Evolutionary conservation across 2,888 invertebrate species (phyloP).

Genomic region (Rhagium mordax): DNA sequence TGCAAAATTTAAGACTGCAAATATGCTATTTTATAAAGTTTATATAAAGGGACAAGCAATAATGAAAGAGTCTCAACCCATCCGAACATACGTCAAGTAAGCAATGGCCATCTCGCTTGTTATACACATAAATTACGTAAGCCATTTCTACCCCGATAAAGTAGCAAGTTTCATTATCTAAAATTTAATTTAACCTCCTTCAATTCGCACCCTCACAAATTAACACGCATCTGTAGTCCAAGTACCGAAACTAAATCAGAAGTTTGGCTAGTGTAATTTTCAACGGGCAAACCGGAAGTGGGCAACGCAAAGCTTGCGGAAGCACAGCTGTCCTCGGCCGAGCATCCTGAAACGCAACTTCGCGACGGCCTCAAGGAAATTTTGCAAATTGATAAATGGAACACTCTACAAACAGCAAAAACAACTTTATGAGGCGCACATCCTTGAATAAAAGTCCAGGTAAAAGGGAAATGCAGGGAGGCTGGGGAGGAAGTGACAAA

Average conservation of each 20-base stretch:
- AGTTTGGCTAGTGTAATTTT: conserved; percentile 23
- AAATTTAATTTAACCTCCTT: background rate
- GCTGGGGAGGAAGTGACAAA: conserved; percentile 54
- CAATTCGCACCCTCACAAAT: conserved; percentile 25
- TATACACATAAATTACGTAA: background rate
- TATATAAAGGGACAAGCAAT: too few species aligned
- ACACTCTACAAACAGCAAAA: conserved; percentile 10
- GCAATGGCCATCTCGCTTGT: background rate
- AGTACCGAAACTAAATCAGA: conserved; percentile 27
- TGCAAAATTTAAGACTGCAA: too few species aligned
- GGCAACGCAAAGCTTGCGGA: conserved; percentile 24
- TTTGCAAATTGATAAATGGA: conserved; percentile 34
- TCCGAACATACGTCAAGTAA: too few species aligned
- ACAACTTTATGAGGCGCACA: conserved; percentile 1
- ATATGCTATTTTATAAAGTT: too few species aligned
- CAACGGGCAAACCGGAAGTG: conserved; percentile 31
- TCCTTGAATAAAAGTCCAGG: conserved; percentile 35
- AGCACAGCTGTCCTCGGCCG: conserved; percentile 19
- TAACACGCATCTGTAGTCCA: conserved; percentile 20
- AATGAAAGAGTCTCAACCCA: too few species aligned
- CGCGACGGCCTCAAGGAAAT: conserved; percentile 8
- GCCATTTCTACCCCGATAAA: background rate
- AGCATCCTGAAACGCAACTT: conserved; percentile 10
- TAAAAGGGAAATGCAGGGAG: conserved; percentile 43
- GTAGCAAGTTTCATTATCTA: background rate